These are phyloP conservation scores for Potorous gilbertii DNA, from an alignment of 2,797 vertebrate genomes.

Conservation along the genomic window DNA sequence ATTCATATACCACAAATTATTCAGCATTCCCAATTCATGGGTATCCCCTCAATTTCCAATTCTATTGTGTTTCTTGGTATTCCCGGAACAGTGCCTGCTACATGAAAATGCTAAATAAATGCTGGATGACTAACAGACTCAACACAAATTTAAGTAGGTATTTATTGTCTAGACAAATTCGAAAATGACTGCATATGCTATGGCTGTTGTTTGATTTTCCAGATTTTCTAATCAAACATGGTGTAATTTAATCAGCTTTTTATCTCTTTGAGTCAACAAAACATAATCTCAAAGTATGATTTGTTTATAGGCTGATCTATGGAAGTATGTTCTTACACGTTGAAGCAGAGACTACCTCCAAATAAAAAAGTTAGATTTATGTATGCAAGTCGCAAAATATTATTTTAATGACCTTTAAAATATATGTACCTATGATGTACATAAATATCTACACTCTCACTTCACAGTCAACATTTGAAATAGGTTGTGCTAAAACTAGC, in stretches of 20 bases:
- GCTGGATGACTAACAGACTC: neutral
- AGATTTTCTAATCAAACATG: neutral
- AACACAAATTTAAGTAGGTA: neutral
- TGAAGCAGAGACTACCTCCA: neutral
- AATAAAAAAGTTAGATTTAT: neutral
- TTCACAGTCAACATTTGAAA: neutral
- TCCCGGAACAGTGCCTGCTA: no score
- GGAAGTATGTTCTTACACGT: neutral
- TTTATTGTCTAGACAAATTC: neutral
- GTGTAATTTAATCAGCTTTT: neutral
- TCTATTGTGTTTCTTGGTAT: no score
- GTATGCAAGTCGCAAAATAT: neutral
- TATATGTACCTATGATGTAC: neutral
- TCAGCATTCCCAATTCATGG: no score
- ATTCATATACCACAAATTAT: no score
- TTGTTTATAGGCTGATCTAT: neutral
- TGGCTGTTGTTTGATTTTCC: no score
- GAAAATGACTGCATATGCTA: neutral
- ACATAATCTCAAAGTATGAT: neutral
- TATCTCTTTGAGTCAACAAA: neutral
- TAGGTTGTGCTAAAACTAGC: conserved; percentile 22
- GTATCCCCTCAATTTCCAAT: no score
- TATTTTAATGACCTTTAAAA: neutral
- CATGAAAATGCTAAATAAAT: neutral
- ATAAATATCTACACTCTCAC: neutral